These are phyloP conservation scores for Mesitornis unicolor DNA, from an alignment of 2,113 vertebrate genomes.

Conservation along the genomic window DNA sequence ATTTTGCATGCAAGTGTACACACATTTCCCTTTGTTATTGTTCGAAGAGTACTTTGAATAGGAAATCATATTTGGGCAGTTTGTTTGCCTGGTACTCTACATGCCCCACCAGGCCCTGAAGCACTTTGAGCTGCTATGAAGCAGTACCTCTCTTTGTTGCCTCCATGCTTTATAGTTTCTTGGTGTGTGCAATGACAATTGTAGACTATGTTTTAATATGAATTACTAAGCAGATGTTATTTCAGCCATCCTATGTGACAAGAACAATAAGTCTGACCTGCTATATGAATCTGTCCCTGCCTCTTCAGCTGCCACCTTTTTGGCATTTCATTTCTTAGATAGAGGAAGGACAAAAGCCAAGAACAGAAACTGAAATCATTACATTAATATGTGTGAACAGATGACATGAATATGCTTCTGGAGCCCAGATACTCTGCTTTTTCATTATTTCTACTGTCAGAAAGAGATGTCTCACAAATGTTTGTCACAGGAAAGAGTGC, in stretches of 20 bases:
- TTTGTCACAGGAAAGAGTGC: neutral
- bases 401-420: conserved; percentile 24
- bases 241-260: conserved; percentile 37
- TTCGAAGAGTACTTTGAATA: neutral
- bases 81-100: neutral
- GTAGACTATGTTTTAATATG: neutral
- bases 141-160: neutral
- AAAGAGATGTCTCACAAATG: neutral
- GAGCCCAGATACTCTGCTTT: conserved; percentile 6
- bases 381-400: conserved; percentile 53
- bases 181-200: neutral
- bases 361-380: conserved; percentile 19
- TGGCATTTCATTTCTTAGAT: neutral
- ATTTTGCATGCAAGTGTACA: neutral
- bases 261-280: conserved; percentile 53
- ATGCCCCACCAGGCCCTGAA: neutral
- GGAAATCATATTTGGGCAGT: neutral
- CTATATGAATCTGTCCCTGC: conserved; percentile 31
- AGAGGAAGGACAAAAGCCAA: conserved; percentile 35
- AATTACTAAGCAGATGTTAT: conserved; percentile 12
- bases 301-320: conserved; percentile 37
- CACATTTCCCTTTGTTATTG: neutral
- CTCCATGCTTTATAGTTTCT: neutral
- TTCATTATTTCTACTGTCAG: neutral
- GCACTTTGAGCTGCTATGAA: neutral